phyloP scores from a whole-genome alignment of 2,888 invertebrate genomes.

The Agrochola lychnidis region DNA sequence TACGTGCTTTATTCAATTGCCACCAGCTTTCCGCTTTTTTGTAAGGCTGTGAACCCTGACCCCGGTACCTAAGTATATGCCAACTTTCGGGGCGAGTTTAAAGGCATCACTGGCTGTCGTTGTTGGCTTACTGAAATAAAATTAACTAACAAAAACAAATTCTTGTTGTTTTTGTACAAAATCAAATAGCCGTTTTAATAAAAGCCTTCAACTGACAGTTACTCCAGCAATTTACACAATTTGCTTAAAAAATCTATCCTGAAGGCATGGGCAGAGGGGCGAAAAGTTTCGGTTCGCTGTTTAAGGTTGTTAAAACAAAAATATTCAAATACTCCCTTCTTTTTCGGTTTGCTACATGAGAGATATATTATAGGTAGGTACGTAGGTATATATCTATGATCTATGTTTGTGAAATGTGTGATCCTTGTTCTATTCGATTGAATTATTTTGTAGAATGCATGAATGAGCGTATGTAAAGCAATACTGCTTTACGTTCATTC shows the following conservation, averaged over 20 bases:
- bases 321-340: slow-evolving; percentile 23
- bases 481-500: neutral
- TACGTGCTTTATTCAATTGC: slow-evolving; percentile 27
- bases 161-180: slow-evolving; percentile 9
- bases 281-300: slow-evolving; percentile 35
- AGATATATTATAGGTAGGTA: neutral
- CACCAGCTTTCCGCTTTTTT: slow-evolving; percentile 8
- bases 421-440: neutral
- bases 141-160: slow-evolving; percentile 31
- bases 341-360: slow-evolving; percentile 8
- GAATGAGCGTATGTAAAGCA: neutral
- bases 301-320: slow-evolving; percentile 37
- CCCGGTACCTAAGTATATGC: neutral
- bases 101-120: neutral
- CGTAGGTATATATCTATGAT: neutral
- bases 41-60: neutral
- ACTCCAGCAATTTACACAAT: slow-evolving; percentile 34
- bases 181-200: slow-evolving; percentile 41
- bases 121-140: slow-evolving; percentile 25
- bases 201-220: slow-evolving; percentile 29
- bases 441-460: slow-evolving; percentile 14
- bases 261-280: slow-evolving; percentile 19
- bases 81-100: neutral
- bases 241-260: slow-evolving; percentile 35
- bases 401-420: neutral